Evolutionary conservation across 2,797 vertebrate species (phyloP), one percentile per base, ranked within the genome.

Genomic region (Syndactyla subalaris): DNA sequence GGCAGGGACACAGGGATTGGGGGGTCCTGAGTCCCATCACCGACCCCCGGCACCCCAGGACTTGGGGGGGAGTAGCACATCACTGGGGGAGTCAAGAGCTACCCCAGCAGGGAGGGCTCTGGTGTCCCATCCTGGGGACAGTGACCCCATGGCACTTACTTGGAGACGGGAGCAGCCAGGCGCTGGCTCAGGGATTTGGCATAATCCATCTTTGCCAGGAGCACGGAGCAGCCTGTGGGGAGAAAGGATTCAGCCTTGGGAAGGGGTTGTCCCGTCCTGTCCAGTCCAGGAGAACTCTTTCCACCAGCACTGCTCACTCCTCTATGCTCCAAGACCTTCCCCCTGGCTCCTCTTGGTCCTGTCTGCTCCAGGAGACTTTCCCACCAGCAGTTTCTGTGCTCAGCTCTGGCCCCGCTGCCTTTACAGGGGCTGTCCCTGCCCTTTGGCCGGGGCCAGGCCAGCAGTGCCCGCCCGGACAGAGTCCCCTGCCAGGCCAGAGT

Each of bases 101-200:
- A 5, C 12, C 3, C 2, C 29, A 75, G 36, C n/a, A 18, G 19
- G 15, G 55, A 16, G 30, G 48, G 39, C 5, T 30, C 14, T 1
- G 3, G 5, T 6, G 6, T 17, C 41, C 52, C 16, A 3, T 12
- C 6, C 9, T 6, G 2, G 24, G 21, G 38, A 49, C 2, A 0
- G 70, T 3, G 27, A 16, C 5, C 27, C 30, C 32, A 2, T 0
- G 2, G 30, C 23, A 45, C 98, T 99, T 98, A 99, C 99, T 98
- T 99, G 91, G 98, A 98, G 54, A 99, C 97, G 1, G 98, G 98
- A 15, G 96, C 98, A 32, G 98, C 98, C 67, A 98, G 97, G 70
- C 99, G 96, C 84, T 99, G 97, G 93, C 98, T 98, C 89, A 99
- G 97, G 22, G 98, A 99, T 97, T 98, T 99, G n/a, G 99, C 99